Conservation (phyloP, 2,888 invertebrate genomes). For the Eupithecia subumbrata region DNA sequence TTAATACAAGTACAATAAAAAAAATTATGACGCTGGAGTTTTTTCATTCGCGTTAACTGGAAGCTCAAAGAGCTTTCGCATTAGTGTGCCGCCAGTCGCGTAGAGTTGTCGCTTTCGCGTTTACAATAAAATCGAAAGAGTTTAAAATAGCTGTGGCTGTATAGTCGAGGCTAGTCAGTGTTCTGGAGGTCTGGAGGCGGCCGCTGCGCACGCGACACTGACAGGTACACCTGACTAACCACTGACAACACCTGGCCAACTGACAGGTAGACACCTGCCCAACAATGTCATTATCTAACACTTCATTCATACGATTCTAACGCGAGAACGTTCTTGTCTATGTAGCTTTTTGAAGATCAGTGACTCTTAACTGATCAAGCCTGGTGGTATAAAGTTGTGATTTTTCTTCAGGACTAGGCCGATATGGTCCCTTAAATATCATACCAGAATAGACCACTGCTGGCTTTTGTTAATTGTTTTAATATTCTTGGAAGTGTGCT, state of each 20-base stretch:
- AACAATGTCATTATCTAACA: slow-evolving; percentile 81
- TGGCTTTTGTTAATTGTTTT: slow-evolving; percentile 6
- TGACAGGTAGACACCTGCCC: slow-evolving; percentile 79
- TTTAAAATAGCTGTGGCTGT: slow-evolving; percentile 75
- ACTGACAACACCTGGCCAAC: slow-evolving; percentile 39
- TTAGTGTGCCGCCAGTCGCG: slow-evolving; percentile 74
- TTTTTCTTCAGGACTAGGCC: neutral
- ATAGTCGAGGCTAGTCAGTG: slow-evolving; percentile 57
- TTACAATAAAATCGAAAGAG: slow-evolving; percentile 82
- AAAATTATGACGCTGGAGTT: slow-evolving; percentile 54
- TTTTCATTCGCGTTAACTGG: slow-evolving; percentile 51
- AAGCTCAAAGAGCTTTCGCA: slow-evolving; percentile 58
- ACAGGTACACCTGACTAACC: neutral
- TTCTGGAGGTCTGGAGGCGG: slow-evolving; percentile 76
- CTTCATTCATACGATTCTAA: slow-evolving; percentile 56
- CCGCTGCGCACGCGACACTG: slow-evolving; percentile 67
- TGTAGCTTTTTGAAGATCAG: slow-evolving; percentile 6
- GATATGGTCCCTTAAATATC: neutral
- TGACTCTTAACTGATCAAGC: neutral
- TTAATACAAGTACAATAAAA: slow-evolving; percentile 46
- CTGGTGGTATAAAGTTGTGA: neutral
- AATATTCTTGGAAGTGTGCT: slow-evolving; percentile 11
- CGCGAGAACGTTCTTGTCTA: neutral
- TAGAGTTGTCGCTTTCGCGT: slow-evolving; percentile 79
- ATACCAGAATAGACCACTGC: neutral